Evolutionary conservation across 1,140 invertebrate species (phyloP), one percentile per base, ranked within the genome.

Genomic region (Uloborus diversus): DNA sequence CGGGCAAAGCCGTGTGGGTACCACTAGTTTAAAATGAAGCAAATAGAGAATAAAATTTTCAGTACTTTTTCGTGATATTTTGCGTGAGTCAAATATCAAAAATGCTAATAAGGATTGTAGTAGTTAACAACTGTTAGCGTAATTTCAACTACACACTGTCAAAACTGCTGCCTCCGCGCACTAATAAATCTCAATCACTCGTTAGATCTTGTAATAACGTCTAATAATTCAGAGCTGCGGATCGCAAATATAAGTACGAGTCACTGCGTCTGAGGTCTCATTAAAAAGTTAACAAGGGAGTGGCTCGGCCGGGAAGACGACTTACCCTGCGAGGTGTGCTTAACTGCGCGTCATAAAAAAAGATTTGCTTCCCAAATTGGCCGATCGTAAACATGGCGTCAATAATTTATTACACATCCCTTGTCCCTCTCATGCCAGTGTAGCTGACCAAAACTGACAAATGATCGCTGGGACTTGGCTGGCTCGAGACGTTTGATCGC

Each of bases 241-340:
- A 70, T 32, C 51, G 47, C 33, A 73, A 73, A 73, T 73, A 73
- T 73, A 61, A 61, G 49, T 53, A 42, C 27, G 30, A 59, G 61
- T 61, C 61, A 59, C 14, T 47, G 37, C 51, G 33, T 27, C 49
- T 23, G 20, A 14, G 7, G 7, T 53, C 51, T 62, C 73, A 78
- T 76, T 76, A 65, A 65, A 78, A 65, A 78, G 61, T 75, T 75
- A 75, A 75, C 70, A 62, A 75, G 59, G 70, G 70, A 75, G 70
- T 75, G 70, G 61, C 27, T 9, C 14, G 11, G 20, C 20, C n/a
- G n/a, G n/a, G n/a, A n/a, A 65, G 61, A 78, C 32, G 73, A 56
- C 49, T 65, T 35, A 53, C 57, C 30, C 49, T 17, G 61, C 42
- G 59, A 66, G 42, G 73, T 65, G 73, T 65, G 73, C 73, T 78